Conservation (phyloP, 2,888 invertebrate genomes). For the Zeuzera pyrina region DNA sequence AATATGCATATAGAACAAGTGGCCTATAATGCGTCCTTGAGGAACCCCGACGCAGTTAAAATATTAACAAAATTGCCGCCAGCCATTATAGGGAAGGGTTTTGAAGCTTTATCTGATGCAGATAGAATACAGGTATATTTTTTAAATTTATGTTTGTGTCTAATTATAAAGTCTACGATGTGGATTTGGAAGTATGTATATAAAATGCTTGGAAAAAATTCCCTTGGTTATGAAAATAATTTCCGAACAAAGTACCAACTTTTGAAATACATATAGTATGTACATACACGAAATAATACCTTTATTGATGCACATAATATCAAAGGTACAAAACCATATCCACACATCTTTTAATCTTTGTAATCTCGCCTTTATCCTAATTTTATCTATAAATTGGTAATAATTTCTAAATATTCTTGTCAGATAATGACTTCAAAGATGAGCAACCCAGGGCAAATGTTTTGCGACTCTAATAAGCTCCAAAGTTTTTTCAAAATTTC, state of each 20-base stretch:
- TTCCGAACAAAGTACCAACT: no score
- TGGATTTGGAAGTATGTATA: no score
- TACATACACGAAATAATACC: no score
- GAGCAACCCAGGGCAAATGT: slow-evolving; percentile 44
- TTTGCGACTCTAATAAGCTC: slow-evolving; percentile 49
- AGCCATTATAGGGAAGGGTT: slow-evolving; percentile 37
- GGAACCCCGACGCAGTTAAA: slow-evolving; percentile 45
- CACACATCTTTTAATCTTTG: background rate
- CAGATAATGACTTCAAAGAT: slow-evolving; percentile 57
- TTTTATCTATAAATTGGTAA: background rate
- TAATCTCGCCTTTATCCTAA: background rate
- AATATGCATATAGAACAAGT: slow-evolving; percentile 57
- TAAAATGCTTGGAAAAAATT: no score
- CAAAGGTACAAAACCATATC: background rate
- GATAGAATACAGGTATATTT: slow-evolving; percentile 53
- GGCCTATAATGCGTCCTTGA: slow-evolving; percentile 46
- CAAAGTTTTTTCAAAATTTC: slow-evolving; percentile 44
- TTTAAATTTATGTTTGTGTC: background rate
- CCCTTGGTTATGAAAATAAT: no score
- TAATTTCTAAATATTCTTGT: slow-evolving; percentile 10
- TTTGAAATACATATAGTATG: no score
- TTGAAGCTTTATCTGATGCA: slow-evolving; percentile 56
- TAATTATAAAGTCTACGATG: no score
- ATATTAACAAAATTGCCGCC: slow-evolving; percentile 37
- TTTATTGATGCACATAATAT: no score